These are phyloP conservation scores for Cinclus cinclus DNA, from an alignment of 2,113 vertebrate species.

Conservation along the genomic window DNA sequence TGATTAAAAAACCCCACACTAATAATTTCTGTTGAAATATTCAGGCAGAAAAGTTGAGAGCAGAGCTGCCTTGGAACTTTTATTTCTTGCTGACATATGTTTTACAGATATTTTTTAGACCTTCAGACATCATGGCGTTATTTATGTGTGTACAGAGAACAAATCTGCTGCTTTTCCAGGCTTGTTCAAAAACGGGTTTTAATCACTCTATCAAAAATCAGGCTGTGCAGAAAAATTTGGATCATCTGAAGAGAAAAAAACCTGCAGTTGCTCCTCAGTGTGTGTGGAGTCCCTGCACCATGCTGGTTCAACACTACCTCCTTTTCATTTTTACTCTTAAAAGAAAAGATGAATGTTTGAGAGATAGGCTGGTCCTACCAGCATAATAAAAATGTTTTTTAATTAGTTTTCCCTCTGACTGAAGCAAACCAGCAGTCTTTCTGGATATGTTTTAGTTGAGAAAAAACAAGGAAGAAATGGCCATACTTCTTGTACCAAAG, in stretches of 20 bases:
- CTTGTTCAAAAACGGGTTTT: not conserved
- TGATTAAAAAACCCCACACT: not conserved
- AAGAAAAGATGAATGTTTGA: not conserved
- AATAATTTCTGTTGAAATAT: not conserved
- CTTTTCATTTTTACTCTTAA: not conserved
- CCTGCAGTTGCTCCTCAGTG: not conserved
- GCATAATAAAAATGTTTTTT: not conserved
- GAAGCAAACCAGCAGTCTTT: not conserved
- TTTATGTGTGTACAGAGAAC: not conserved
- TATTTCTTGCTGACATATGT: not conserved
- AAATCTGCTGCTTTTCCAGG: not conserved
- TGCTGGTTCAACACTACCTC: accelerated
- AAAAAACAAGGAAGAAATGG: not conserved
- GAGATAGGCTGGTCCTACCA: not conserved
- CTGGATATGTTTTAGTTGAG: not conserved
- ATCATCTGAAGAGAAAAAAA: not conserved
- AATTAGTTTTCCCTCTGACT: not conserved
- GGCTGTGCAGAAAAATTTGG: not conserved
- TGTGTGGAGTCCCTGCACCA: not conserved
- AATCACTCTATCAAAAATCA: not conserved
- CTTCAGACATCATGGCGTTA: not conserved
- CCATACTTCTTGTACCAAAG: not conserved
- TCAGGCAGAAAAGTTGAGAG: not conserved
- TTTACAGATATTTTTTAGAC: not conserved
- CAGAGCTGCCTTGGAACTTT: not conserved